These are phyloP conservation scores for Anas georgica DNA, from an alignment of 2,797 vertebrate species.

Conservation along the genomic window DNA sequence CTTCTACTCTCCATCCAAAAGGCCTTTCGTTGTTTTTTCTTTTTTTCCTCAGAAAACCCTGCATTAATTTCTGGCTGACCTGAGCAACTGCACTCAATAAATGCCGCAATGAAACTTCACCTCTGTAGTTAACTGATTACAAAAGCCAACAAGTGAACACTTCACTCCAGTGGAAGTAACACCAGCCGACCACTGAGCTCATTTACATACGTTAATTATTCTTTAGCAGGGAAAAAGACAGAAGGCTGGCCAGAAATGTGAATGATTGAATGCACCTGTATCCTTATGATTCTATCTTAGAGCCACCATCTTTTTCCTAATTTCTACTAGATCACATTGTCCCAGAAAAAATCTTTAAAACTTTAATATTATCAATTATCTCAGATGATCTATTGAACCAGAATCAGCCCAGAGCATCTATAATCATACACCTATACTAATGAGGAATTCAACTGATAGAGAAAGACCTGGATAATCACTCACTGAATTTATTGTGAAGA, in stretches of 20 bases:
- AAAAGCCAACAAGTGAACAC: not conserved
- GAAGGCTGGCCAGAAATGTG: not conserved
- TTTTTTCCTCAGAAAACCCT: not conserved
- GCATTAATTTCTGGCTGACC: not conserved
- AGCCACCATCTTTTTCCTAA: not conserved
- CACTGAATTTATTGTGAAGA: not conserved
- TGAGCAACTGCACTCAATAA: not conserved
- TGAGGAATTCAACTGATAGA: not conserved
- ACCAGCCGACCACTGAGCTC: not conserved
- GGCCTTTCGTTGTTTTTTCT: not conserved
- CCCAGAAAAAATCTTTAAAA: not conserved
- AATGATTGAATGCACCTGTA: not conserved
- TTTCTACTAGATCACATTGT: not conserved
- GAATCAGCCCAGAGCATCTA: not conserved
- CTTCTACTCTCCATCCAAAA: not conserved
- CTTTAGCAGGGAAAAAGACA: not conserved
- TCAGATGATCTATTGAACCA: slow-evolving; percentile 1
- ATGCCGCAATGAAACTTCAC: not conserved
- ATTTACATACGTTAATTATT: not conserved
- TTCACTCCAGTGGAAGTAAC: not conserved
- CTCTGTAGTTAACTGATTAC: not conserved
- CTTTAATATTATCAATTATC: not conserved
- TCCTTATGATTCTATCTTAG: not conserved
- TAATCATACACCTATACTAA: not conserved
- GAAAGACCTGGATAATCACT: slow-evolving; percentile 30